Percentiles rank a stretch among this genome's conserved stretches.
phyloP scores from a whole-genome alignment of 2,888 invertebrate species.

The Trilocha varians region DNA sequence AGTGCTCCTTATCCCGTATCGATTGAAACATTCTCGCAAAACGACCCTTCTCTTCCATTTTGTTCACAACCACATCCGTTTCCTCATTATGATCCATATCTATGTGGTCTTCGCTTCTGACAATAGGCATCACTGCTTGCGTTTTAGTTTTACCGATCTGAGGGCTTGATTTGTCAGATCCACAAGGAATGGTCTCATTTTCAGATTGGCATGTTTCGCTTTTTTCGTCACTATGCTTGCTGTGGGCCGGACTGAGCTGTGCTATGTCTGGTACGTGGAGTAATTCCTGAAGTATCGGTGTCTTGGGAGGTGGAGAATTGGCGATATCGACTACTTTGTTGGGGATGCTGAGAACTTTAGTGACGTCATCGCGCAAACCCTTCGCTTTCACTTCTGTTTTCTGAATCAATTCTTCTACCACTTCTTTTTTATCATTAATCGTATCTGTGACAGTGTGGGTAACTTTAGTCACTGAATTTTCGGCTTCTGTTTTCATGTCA shows the following conservation, averaged over 20 bases:
- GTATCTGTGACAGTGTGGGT: constrained; percentile 24
- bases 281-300: constrained; percentile 55
- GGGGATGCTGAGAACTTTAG: constrained; percentile 45
- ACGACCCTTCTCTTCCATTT: constrained; percentile 52
- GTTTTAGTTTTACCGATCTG: constrained; percentile 57
- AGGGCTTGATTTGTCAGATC: constrained; percentile 65
- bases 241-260: constrained; percentile 53
- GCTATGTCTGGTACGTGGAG: constrained; percentile 53
- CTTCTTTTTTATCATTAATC: constrained; percentile 41
- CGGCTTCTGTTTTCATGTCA: constrained; percentile 9
- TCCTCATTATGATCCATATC: constrained; percentile 44
- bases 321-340: constrained; percentile 42
- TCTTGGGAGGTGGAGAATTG: constrained; percentile 60
- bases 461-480: constrained; percentile 12
- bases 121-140: constrained; percentile 65
- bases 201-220: constrained; percentile 62
- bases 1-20: constrained; percentile 59
- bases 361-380: constrained; percentile 36
- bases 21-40: constrained; percentile 58
- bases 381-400: constrained; percentile 45
- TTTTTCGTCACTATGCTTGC: constrained; percentile 60
- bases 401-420: constrained; percentile 47
- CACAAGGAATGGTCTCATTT: constrained; percentile 65
- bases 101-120: constrained; percentile 58
- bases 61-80: constrained; percentile 48